Base-by-base conservation (phyloP, 2,888 invertebrate genomes). In the Andricus quercusramuli region DNA sequence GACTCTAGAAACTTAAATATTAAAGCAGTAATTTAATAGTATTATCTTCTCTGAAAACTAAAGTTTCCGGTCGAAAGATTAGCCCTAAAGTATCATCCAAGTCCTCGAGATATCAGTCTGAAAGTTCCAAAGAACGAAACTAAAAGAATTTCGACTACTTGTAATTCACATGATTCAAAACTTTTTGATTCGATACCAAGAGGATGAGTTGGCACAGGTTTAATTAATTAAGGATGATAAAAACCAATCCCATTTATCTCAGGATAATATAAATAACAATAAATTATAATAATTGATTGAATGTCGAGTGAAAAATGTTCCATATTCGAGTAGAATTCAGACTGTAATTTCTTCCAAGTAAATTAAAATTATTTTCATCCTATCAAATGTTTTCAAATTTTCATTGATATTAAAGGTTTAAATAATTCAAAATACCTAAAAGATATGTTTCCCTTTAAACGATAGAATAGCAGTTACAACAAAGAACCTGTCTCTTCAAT, bases 401-500 rank as follows among this genome's bases (percentile, higher is more conserved):
- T 11, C 5, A n/a, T 41, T 20, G 2, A 41, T 2, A 41, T 67
- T n/a, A 41, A 68, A 44, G 22, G 5, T 44, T 11, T 1, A 22
- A 68, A 25, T 44, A 41, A 68, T 68, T 25, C 17, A 17, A 44
- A 68, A 44, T 25, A 47, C 44, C 5, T 13, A 47, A 44, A 47
- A n/a, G 22, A 44, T n/a, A 22, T 41, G 25, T n/a, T 68, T 44
- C 22, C 13, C 15, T 44, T 22, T 20, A 37, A 65, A 65, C 17
- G 8, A 32, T 37, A 32, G 44, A 47, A 68, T 68, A 44, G 22
- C 67, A 37, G 41, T 25, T 25, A 17, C 8, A 68, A 68, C 67
- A 68, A 68, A 68, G 67, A 44, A 68, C 44, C 22, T 68, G n/a
- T 56, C 9, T 41, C 67, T 68, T 22, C 1, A 68, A 44, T 68